Conservation (phyloP, 2,113 vertebrate genomes). For the Anoura caudifer region DNA sequence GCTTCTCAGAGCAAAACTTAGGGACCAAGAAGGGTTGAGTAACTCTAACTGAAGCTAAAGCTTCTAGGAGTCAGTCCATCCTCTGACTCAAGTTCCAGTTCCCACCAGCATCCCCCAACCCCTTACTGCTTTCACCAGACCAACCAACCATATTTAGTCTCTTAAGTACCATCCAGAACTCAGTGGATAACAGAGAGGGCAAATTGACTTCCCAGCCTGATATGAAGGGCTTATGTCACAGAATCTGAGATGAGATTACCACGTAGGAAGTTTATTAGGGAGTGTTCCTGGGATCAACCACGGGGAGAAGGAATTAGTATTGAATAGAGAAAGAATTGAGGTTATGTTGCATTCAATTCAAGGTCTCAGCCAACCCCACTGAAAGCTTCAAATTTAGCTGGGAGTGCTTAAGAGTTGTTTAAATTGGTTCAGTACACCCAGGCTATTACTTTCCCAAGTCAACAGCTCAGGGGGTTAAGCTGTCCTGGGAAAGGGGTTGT, state of each 20-base stretch:
- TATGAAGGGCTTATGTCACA: not conserved
- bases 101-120: not conserved
- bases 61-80: not conserved
- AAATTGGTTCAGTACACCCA: not conserved
- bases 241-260: not conserved
- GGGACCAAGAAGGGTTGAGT: not conserved
- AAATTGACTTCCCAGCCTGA: not conserved
- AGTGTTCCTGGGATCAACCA: not conserved
- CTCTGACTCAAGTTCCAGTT: not conserved
- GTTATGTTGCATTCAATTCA: not conserved
- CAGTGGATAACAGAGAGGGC: not conserved
- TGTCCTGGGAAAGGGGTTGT: not conserved
- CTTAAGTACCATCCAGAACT: not conserved
- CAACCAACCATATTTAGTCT: not conserved
- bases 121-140: not conserved
- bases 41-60: not conserved
- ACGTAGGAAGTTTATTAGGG: not conserved
- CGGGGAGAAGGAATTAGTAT: not conserved
- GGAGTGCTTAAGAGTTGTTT: not conserved
- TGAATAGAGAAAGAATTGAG: not conserved
- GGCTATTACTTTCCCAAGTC: not conserved
- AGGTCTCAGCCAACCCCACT: not conserved
- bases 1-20: not conserved
- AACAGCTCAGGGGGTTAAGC: not conserved
- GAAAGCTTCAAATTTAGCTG: not conserved